Percentiles rank a stretch among this genome's conserved stretches.
Evolutionary conservation across 92 coral and sea anemone species (phyloP).

Genomic region (Porites evermanni): DNA sequence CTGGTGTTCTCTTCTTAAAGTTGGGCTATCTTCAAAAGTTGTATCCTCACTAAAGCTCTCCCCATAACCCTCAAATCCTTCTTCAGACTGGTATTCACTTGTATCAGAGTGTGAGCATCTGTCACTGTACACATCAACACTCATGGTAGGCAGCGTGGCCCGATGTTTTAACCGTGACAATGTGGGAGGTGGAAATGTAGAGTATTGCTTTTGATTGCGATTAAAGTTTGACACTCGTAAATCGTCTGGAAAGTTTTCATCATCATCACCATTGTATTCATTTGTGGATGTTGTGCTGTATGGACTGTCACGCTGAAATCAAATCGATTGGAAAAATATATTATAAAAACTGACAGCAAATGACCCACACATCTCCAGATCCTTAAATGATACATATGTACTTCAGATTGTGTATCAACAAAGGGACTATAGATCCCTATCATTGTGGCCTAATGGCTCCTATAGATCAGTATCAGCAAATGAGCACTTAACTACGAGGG

Average conservation of each 20-base stretch:
- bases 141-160: constrained; percentile 68
- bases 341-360: neutral
- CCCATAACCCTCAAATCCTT: constrained; percentile 90
- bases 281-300: constrained; percentile 98
- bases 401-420: too few species aligned
- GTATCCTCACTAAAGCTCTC: constrained; percentile 87
- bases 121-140: constrained; percentile 56
- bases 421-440: too few species aligned
- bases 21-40: constrained; percentile 73
- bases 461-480: too few species aligned
- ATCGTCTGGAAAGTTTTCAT: constrained; percentile 81
- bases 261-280: constrained; percentile 97
- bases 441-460: too few species aligned
- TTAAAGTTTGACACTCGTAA: constrained; percentile 66
- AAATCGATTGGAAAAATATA: neutral
- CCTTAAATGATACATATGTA: too few species aligned
- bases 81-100: constrained; percentile 99
- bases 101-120: constrained; percentile 84
- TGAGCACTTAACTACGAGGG: too few species aligned
- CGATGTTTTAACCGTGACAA: constrained; percentile 79
- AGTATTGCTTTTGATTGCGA: constrained; percentile 86
- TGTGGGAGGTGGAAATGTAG: constrained; percentile 92
- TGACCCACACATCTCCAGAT: neutral
- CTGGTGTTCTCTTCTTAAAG: constrained; percentile 39
- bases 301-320: constrained; percentile 77